A percentile compares a stretch with the other conserved stretches of the same genome.
Conservation (phyloP, 2,113 vertebrate genomes). For the Barnardius zonarius region DNA sequence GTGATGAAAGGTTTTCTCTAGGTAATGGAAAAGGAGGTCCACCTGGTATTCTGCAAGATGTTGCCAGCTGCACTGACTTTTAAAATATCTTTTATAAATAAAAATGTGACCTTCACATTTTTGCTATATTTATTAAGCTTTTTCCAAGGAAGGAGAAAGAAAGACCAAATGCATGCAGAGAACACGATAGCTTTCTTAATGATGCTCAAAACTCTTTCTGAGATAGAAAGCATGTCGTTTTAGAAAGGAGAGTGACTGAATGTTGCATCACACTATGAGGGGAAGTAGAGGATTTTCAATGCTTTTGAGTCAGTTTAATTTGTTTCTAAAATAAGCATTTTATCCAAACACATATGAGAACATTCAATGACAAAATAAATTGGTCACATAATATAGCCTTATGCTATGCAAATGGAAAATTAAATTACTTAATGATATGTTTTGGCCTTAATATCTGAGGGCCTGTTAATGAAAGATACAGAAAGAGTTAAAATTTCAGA, state of each 20-base stretch:
- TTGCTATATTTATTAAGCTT: conserved; percentile 6
- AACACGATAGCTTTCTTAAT: neutral
- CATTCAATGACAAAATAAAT: neutral
- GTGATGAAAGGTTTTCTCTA: neutral
- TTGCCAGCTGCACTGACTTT: conserved; percentile 14
- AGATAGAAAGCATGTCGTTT: neutral
- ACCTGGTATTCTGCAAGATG: neutral
- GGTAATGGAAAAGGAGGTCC: neutral
- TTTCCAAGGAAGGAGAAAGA: neutral
- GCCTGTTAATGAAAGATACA: neutral
- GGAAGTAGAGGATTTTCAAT: neutral
- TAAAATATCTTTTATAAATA: conserved; percentile 39
- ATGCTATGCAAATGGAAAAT: neutral
- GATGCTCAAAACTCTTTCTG: neutral
- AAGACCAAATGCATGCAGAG: neutral
- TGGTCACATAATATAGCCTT: neutral
- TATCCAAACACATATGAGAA: neutral
- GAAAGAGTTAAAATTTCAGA: neutral
- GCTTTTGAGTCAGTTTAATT: neutral
- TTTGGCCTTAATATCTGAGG: neutral
- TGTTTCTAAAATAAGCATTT: neutral
- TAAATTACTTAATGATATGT: neutral
- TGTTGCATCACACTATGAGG: neutral
- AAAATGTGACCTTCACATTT: conserved; percentile 50
- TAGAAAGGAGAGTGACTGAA: neutral